phyloP scores from a whole-genome alignment of 1,140 invertebrate species.

The Drosophila mojavensis region DNA sequence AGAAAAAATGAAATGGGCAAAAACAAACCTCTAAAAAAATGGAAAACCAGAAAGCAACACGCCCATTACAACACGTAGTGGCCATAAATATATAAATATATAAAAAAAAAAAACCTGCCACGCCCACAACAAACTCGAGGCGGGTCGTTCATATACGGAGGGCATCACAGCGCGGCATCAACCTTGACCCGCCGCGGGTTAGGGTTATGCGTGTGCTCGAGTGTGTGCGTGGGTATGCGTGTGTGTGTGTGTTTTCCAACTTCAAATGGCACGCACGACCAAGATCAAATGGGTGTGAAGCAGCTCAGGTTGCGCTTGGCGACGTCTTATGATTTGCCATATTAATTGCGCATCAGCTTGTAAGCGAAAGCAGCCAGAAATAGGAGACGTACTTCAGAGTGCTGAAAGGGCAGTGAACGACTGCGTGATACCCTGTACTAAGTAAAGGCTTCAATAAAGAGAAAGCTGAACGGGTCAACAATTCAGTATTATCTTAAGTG shows the following conservation, averaged over 20 bases:
- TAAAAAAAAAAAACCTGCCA: constrained; percentile 13
- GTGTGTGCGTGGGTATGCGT: constrained; percentile 5
- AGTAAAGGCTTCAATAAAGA: too few species aligned
- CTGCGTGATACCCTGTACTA: background rate
- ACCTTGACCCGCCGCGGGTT: constrained; percentile 37
- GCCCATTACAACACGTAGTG: constrained; percentile 78
- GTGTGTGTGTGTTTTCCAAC: background rate
- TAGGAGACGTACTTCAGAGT: background rate
- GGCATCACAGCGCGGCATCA: background rate
- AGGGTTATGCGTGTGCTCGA: constrained; percentile 10
- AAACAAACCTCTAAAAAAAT: constrained; percentile 26
- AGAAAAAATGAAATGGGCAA: constrained; percentile 14
- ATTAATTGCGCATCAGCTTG: constrained; percentile 49
- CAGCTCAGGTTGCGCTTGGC: constrained; percentile 4
- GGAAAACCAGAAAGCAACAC: constrained; percentile 51
- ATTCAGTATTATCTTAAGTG: too few species aligned
- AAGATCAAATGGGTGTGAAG: constrained; percentile 3
- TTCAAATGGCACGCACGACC: constrained; percentile 6
- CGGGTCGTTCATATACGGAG: constrained; percentile 15
- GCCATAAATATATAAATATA: constrained; percentile 70
- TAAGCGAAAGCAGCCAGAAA: background rate
- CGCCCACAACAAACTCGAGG: constrained; percentile 35
- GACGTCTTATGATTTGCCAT: constrained; percentile 33
- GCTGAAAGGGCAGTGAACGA: background rate
- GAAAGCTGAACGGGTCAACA: too few species aligned